Evolutionary conservation across 2,797 vertebrate genomes (phyloP).

Genomic region (Gallirallus australis): DNA sequence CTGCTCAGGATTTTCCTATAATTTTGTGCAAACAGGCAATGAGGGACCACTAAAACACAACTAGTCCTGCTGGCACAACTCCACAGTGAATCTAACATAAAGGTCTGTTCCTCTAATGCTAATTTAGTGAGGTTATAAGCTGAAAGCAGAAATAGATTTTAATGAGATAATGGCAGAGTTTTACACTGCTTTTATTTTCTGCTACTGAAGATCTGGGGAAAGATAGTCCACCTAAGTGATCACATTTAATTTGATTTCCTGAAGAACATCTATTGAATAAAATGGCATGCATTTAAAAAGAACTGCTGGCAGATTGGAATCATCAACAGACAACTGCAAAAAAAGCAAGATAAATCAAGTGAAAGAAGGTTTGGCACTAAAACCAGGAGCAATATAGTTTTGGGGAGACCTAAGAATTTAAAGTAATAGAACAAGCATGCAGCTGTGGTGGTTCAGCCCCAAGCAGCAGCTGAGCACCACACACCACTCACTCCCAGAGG

Average conservation of each 20-base stretch:
- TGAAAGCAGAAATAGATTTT: slow-evolving; percentile 59
- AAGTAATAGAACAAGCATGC: not conserved
- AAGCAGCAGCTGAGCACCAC: too few relatives aligned
- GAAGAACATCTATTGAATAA: slow-evolving; percentile 13
- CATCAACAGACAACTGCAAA: not conserved
- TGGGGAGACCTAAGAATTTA: not conserved
- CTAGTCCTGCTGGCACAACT: slow-evolving; percentile 49
- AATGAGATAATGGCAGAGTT: slow-evolving; percentile 60
- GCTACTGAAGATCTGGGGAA: not conserved
- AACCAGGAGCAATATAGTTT: not conserved
- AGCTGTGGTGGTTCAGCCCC: too few relatives aligned
- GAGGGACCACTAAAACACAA: slow-evolving; percentile 62
- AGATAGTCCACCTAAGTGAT: slow-evolving; percentile 27
- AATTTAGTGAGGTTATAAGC: slow-evolving; percentile 66
- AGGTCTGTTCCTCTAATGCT: slow-evolving; percentile 60
- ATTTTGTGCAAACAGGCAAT: slow-evolving; percentile 63
- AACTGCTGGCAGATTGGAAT: slow-evolving; percentile 31
- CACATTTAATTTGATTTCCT: slow-evolving; percentile 26
- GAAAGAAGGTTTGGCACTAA: not conserved
- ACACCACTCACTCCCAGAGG: too few relatives aligned
- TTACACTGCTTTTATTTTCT: slow-evolving; percentile 54
- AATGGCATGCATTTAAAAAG: slow-evolving; percentile 18
- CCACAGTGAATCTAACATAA: slow-evolving; percentile 61
- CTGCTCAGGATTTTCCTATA: slow-evolving; percentile 47
- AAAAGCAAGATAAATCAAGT: not conserved